Conservation (phyloP, 2,888 invertebrate species). For the Netelia melanura region DNA sequence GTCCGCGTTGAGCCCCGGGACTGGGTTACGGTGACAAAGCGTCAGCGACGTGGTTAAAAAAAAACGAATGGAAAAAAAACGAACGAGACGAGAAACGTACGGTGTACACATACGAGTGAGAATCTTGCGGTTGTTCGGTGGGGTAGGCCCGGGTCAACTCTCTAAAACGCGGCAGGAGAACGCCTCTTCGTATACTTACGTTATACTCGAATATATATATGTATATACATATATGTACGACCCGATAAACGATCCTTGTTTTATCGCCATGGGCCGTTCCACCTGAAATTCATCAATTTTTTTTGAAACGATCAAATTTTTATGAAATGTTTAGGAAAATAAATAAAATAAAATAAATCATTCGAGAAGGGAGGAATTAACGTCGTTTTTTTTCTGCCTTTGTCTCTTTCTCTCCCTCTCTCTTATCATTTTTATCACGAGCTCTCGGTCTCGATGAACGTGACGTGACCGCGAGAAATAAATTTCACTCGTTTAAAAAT, state of each 20-base stretch:
- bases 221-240: background rate
- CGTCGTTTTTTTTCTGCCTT: too few relatives aligned
- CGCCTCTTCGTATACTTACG: constrained; percentile 23
- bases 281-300: background rate
- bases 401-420: too few relatives aligned
- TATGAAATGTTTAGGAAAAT: background rate
- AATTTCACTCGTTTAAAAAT: background rate
- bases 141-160: constrained; percentile 78
- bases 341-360: background rate
- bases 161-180: constrained; percentile 58
- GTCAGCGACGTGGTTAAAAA: constrained; percentile 9
- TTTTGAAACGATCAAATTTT: background rate
- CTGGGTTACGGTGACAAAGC: constrained; percentile 58
- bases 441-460: too few relatives aligned
- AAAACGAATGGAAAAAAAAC: constrained; percentile 14
- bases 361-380: background rate
- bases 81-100: constrained; percentile 34
- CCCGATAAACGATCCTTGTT: background rate
- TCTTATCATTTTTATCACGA: too few relatives aligned
- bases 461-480: background rate
- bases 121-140: constrained; percentile 72
- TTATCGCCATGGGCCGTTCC: background rate
- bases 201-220: background rate
- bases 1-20: background rate
- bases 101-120: constrained; percentile 54